Evolutionary conservation across 2,797 vertebrate species (phyloP).

Genomic region (Melanotaenia maccullochi): DNA sequence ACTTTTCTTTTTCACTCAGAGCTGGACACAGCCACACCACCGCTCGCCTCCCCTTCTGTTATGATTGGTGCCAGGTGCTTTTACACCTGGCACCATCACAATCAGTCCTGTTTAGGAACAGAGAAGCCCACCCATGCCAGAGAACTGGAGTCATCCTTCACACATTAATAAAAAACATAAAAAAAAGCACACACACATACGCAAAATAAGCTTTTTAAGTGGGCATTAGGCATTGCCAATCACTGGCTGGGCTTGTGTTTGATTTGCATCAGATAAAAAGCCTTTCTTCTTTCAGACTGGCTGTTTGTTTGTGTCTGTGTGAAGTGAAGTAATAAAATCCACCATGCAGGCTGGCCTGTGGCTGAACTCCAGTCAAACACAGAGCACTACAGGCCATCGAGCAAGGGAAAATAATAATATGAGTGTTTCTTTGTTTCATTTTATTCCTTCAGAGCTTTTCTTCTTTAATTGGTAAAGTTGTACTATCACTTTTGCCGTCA

Average conservation of each 20-base stretch:
- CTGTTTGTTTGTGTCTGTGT: constrained; percentile 20
- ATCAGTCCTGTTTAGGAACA: constrained; percentile 59
- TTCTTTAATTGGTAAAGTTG: constrained; percentile 1
- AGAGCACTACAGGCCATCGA: constrained; percentile 20
- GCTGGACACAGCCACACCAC: constrained; percentile 40
- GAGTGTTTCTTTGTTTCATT: constrained; percentile 26
- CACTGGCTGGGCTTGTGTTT: constrained; percentile 62
- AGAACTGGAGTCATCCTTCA: constrained; percentile 66
- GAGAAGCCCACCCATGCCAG: constrained; percentile 56
- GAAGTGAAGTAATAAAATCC: constrained; percentile 55
- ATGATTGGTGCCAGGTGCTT: constrained; percentile 72
- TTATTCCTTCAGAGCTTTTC: constrained; percentile 11
- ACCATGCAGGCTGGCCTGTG: constrained; percentile 35
- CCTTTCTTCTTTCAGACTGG: constrained; percentile 55
- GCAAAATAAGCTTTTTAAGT: constrained; percentile 55
- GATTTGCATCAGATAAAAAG: constrained; percentile 72
- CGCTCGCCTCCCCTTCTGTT: constrained; percentile 51
- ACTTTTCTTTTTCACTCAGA: constrained; percentile 46
- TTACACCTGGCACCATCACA: constrained; percentile 72
- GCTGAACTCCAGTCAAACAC: constrained; percentile 47
- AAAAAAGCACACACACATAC: constrained; percentile 18
- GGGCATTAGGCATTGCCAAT: constrained; percentile 57
- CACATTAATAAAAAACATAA: constrained; percentile 17
- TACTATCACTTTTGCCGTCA: constrained; percentile 24
- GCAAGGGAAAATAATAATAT: constrained; percentile 21